Conservation (phyloP, 2,888 invertebrate species). For the Ellobium chinense region DNA sequence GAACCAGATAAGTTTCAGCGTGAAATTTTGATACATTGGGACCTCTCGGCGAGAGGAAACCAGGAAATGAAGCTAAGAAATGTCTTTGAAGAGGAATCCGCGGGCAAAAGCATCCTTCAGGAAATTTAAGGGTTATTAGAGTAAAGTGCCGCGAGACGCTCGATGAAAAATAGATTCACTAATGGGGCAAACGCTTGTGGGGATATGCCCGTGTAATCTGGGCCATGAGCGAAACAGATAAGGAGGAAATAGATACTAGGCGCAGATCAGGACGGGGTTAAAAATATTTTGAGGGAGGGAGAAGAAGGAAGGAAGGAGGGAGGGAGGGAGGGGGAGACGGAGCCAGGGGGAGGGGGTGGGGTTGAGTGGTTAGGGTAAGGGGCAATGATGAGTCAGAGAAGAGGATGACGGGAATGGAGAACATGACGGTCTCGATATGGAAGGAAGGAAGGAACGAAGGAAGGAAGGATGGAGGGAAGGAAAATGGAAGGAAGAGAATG, state of each 20-base stretch:
- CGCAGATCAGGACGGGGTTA: too few relatives aligned
- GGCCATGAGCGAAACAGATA: too few relatives aligned
- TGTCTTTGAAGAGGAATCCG: not conserved
- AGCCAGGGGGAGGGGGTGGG: too few relatives aligned
- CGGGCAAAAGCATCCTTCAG: not conserved
- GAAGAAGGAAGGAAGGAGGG: too few relatives aligned
- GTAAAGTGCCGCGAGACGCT: not conserved
- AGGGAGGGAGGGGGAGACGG: not conserved
- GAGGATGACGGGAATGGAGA: too few relatives aligned
- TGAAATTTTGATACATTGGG: slow-evolving; percentile 20
- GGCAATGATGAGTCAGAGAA: too few relatives aligned
- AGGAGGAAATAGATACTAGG: not conserved
- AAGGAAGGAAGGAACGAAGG: not conserved
- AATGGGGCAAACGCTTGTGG: slow-evolving; percentile 2
- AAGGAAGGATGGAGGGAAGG: not conserved
- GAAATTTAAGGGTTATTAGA: not conserved
- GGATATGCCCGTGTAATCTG: not conserved
- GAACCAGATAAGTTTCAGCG: not conserved
- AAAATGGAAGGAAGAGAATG: not conserved
- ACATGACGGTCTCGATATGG: not conserved
- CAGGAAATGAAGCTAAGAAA: not conserved
- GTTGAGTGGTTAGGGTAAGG: too few relatives aligned
- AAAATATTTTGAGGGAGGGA: not conserved
- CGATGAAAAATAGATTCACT: not conserved
- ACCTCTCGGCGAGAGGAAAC: not conserved